Base-by-base conservation (phyloP, 2,888 invertebrate species). In the Bugulina stolonifera region DNA sequence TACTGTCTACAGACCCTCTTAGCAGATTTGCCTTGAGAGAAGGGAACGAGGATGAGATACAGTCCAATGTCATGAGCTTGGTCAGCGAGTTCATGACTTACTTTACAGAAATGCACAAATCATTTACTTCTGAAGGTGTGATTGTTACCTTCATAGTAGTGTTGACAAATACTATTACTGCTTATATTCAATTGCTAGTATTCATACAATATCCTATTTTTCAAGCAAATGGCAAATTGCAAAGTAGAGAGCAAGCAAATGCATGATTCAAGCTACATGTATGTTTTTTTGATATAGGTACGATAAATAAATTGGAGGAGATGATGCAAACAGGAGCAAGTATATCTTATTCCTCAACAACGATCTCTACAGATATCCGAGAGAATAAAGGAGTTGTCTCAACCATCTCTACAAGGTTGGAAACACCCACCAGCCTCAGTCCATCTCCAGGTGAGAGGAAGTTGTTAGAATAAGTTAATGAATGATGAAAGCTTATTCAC, bases 51-150 rank as follows among this genome's bases (percentile, higher is more conserved):
- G 64, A 64, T 32, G 64, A 64, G 34, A 64, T 64, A 32, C 64
- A 64, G 64, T 64, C 64, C 2, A 64, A 64, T 34, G 64, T 64
- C 32, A 64, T 64, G 64, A 64, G 64, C 34, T 32, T 64, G 29
- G 64, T 64, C 29, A 32, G 32, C 10, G 64, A 64, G 32, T 64
- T 64, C n/a, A 27, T 64, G 18, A 27, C 29, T 27, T 32, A 14
- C 64, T 64, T 64, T n/a, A 18, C 5, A 5, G 64, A 64, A 27
- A 64, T 64, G 64, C 5, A 27, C 64, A 64, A 64, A n/a, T 25
- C 14, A 27, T 64, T 64, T 3, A 25, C 64, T 32, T 64, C 64
- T 32, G 64, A 64, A 32, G 64, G 64, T 64, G 10, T 5, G 64
- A 57, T n/a, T n/a, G n/a, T n/a, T n/a, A n/a, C n/a, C n/a, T n/a